Conservation (phyloP, 2,113 vertebrate genomes). For the Anser cygnoides region DNA sequence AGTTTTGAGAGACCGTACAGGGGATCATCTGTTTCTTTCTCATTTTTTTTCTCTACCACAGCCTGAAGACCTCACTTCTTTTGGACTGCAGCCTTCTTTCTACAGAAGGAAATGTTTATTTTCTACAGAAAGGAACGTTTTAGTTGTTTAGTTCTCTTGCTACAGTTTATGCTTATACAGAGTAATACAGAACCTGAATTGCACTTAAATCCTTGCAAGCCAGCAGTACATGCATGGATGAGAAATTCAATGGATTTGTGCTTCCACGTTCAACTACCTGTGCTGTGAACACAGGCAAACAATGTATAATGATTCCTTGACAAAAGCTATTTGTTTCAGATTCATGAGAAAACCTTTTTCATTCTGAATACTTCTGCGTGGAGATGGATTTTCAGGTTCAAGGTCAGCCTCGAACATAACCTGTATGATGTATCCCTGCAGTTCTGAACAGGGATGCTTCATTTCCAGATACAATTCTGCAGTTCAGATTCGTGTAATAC, state of each 20-base stretch:
- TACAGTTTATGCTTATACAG: background rate
- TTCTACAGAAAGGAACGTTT: background rate
- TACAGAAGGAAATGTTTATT: too few species aligned
- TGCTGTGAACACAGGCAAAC: background rate
- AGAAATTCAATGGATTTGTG: background rate
- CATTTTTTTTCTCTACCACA: background rate
- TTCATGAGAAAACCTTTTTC: background rate
- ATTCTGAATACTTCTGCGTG: background rate
- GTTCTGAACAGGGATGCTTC: accelerated
- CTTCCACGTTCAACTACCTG: background rate
- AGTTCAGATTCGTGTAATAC: background rate
- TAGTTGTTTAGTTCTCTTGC: background rate
- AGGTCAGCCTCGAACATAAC: background rate
- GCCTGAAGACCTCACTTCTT: accelerated
- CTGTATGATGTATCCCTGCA: background rate
- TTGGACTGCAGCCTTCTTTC: background rate
- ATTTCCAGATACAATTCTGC: background rate
- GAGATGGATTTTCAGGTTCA: background rate
- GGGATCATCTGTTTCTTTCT: background rate
- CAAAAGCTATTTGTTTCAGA: background rate
- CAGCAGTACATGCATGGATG: background rate
- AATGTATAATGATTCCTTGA: background rate
- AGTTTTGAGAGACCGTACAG: background rate
- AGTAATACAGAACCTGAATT: background rate
- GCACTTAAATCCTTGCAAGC: background rate